Evolutionary conservation across 2,797 vertebrate species (phyloP).

Genomic region (Florisuga fusca): DNA sequence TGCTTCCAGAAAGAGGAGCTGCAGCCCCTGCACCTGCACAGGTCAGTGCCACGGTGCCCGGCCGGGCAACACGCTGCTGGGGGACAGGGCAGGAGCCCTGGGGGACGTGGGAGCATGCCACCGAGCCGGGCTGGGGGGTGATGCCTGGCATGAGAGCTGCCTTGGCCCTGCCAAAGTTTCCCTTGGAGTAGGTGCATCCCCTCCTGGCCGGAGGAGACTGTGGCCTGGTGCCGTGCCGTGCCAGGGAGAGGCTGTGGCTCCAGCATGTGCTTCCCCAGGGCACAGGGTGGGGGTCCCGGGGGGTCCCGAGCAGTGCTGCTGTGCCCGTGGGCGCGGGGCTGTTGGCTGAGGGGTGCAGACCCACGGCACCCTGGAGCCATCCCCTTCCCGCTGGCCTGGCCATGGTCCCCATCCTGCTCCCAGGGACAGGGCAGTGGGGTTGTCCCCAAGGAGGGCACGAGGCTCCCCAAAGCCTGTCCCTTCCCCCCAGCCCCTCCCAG

Average conservation of each 20-base stretch:
- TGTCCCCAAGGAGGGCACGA: not conserved
- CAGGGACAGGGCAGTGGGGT: not conserved
- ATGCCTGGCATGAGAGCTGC: not conserved
- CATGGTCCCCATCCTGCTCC: not conserved
- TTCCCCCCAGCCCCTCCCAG: not conserved
- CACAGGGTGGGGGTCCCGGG: not conserved
- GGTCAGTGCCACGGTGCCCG: constrained; percentile 59
- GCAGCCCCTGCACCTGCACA: constrained; percentile 77
- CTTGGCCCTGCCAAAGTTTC: not conserved
- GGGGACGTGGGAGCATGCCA: not conserved
- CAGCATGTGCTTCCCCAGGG: not conserved
- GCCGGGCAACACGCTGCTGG: accelerated
- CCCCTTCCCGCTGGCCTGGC: not conserved
- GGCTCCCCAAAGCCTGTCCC: not conserved
- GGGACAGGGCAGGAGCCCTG: accelerated
- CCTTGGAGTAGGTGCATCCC: not conserved
- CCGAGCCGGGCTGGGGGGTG: not conserved
- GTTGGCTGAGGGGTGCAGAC: not conserved
- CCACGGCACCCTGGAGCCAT: not conserved
- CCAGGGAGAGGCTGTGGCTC: not conserved
- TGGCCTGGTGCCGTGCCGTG: accelerated
- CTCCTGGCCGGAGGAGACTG: accelerated
- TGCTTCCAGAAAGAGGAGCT: constrained; percentile 82
- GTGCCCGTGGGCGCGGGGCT: not conserved
- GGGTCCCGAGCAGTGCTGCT: not conserved